Evolutionary conservation across 2,888 invertebrate genomes (phyloP), one percentile per base, ranked within the genome.

Genomic region (Standfussiana lucernea): DNA sequence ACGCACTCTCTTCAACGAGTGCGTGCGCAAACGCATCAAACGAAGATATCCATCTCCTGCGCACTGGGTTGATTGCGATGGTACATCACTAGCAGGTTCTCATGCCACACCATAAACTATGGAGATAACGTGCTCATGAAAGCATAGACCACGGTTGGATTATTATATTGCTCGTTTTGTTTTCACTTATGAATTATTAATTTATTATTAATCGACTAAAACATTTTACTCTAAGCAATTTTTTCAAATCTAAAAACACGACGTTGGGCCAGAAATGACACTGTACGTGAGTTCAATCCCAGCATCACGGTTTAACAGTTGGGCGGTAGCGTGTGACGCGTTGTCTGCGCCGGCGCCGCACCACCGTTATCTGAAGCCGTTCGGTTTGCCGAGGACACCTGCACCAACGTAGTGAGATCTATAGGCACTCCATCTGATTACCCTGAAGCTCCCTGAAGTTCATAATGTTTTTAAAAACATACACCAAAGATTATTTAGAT

Each of bases 11-110:
- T 13, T 45, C 18, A 42, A 59, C 40, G 37, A 65, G 67, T 67
- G 77, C 77, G 79, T 83, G 86, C 78, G 82, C 73, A 65, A 59
- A 68, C 80, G 76, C 79, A 69, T 53, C 40, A 13, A 18, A 13
- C 50, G 35, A 62, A 50, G 83, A 87, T 87, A 80, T 73, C 50
- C 50, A 85, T 88, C 87, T 78, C 65, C 62, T 50, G 71, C 66
- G 80, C 75, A 83, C 73, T 86, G 79, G 82, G 86, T 83, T 85
- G 86, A 87, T 68, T 66, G 70, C 61, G 3, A 32, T 42, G 21
- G 40, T 53, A 28, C 35, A 47, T 67, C 35, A 73, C 45, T 42
- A 61, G 45, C 53, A 13, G 47, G 40, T 61, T 59, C 50, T 18
- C 50, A 47, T 69, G 28, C 68, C 24, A 53, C 15, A 21, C 35